These are phyloP conservation scores for Caenorhabditis parvicauda DNA, from an alignment of 2,888 invertebrate species.

Conservation along the genomic window DNA sequence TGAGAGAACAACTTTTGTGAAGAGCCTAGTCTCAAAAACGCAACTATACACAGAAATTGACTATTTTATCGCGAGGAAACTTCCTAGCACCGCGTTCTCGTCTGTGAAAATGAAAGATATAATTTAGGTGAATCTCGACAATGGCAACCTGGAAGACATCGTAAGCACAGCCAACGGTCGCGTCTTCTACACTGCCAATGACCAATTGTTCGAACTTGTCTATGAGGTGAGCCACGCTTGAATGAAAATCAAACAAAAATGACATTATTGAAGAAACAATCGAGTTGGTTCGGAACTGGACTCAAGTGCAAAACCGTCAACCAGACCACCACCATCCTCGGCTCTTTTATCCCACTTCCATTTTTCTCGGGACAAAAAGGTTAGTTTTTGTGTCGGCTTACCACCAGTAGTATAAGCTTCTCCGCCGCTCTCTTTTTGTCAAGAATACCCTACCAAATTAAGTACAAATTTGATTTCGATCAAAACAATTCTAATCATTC, in stretches of 20 bases:
- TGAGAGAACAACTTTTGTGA: no score
- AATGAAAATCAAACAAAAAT: neutral
- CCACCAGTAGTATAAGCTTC: no score
- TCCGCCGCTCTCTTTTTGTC: no score
- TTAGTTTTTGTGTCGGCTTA: no score
- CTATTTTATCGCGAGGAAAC: no score
- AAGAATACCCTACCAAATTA: no score
- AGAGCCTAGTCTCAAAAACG: no score
- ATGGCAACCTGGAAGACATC: slow-evolving; percentile 66
- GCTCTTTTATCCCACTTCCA: slow-evolving; percentile 34
- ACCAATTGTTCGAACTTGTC: slow-evolving; percentile 89
- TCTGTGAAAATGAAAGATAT: neutral
- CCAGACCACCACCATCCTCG: slow-evolving; percentile 72
- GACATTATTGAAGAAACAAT: slow-evolving; percentile 10
- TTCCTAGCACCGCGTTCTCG: no score
- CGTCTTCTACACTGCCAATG: slow-evolving; percentile 89
- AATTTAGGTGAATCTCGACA: slow-evolving; percentile 51
- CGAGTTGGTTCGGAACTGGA: slow-evolving; percentile 67
- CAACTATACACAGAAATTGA: no score
- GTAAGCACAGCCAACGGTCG: slow-evolving; percentile 80
- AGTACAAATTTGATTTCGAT: no score
- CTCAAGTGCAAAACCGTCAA: slow-evolving; percentile 91
- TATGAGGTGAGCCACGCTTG: slow-evolving; percentile 77
- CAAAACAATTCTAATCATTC: no score
- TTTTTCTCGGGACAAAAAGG: no score